Evolutionary conservation across 2,113 vertebrate genomes (phyloP).

Genomic region (Sapajus apella): DNA sequence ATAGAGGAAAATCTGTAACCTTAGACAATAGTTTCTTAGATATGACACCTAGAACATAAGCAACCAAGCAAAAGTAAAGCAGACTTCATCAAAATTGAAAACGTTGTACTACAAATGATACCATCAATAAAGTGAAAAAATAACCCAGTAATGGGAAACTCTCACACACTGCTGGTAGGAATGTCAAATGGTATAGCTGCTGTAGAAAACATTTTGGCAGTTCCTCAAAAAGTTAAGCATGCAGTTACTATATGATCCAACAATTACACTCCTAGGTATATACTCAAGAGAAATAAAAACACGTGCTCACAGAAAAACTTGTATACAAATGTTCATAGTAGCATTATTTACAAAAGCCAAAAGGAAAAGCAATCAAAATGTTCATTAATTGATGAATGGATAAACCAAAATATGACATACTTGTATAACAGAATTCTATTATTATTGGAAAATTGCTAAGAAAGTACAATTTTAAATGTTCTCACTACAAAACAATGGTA

Average conservation of each 20-base stretch:
- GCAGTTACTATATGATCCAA: not conserved
- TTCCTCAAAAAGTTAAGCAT: not conserved
- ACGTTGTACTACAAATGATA: not conserved
- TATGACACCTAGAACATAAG: not conserved
- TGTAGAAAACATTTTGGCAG: not conserved
- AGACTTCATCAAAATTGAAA: not conserved
- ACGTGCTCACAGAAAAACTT: not conserved
- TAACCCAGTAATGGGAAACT: not conserved
- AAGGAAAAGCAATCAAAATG: not conserved
- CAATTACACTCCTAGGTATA: not conserved
- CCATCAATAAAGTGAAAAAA: constrained; percentile 1
- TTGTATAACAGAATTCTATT: not conserved
- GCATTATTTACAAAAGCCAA: not conserved
- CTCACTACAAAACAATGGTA: not conserved
- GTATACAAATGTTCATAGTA: not conserved
- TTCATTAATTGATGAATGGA: not conserved
- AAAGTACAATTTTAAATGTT: not conserved
- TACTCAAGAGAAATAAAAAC: not conserved
- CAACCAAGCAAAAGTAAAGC: not conserved
- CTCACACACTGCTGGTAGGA: not conserved
- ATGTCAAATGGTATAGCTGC: not conserved
- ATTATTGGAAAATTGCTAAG: not conserved
- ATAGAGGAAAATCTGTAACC: not conserved
- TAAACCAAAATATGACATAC: not conserved
- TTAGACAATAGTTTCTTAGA: not conserved